Conservation (phyloP, 30 jellyfish, hydroid and myxozoan genomes). For the Rhopilema esculentum region DNA sequence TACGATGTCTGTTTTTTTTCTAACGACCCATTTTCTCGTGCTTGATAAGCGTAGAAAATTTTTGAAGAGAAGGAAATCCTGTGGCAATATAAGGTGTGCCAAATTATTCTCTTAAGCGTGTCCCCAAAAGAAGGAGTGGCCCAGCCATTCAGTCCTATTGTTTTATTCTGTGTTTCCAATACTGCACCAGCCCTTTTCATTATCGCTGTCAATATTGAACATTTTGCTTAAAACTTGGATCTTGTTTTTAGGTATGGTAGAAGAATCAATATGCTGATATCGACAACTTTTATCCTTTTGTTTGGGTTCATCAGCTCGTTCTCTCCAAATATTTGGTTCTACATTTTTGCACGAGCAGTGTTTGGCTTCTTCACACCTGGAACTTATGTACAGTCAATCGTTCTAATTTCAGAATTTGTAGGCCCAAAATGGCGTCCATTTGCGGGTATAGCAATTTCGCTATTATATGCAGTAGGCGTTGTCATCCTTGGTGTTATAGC, state of each 20-base stretch:
- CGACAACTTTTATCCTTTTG: slow-evolving; percentile 4
- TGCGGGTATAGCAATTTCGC: slow-evolving; percentile 45
- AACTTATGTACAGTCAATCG: slow-evolving; percentile 37
- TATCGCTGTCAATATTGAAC: slow-evolving; percentile 1
- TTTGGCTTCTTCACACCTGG: slow-evolving; percentile 82
- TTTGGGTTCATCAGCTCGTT: slow-evolving; percentile 60
- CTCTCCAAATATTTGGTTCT: slow-evolving; percentile 23
- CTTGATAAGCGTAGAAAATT: too few species aligned
- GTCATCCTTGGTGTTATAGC: slow-evolving; percentile 66
- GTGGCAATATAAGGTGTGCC: too few species aligned
- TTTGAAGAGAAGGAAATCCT: too few species aligned
- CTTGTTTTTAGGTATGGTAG: slow-evolving; percentile 71
- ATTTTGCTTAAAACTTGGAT: not conserved
- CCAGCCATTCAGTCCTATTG: too few species aligned
- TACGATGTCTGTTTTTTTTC: too few species aligned
- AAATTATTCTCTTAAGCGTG: too few species aligned
- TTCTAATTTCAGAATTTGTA: slow-evolving; percentile 43
- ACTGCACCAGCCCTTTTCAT: not conserved
- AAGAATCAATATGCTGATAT: slow-evolving; percentile 22
- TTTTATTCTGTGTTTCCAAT: too few species aligned
- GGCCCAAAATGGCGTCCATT: slow-evolving; percentile 69
- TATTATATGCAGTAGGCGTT: slow-evolving; percentile 29
- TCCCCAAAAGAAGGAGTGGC: too few species aligned
- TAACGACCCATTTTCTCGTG: too few species aligned
- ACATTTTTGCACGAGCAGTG: slow-evolving; percentile 4